These are phyloP conservation scores for Heptranchias perlo DNA, from an alignment of 2,113 vertebrate species.

Conservation along the genomic window DNA sequence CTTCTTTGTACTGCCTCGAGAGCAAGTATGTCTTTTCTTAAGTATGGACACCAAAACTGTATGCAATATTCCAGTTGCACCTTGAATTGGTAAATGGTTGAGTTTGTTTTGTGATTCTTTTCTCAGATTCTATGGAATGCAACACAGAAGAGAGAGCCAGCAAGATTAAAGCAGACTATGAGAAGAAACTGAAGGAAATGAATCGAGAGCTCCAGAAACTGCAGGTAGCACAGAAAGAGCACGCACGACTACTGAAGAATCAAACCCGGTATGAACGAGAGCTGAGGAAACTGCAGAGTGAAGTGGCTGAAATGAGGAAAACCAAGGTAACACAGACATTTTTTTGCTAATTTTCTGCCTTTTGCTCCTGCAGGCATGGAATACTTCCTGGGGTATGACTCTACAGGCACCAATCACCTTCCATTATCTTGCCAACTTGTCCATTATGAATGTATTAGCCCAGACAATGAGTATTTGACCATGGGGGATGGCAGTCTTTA, in stretches of 20 bases:
- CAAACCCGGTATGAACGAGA: constrained; percentile 87
- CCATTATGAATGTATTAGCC: neutral
- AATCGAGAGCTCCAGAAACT: constrained; percentile 90
- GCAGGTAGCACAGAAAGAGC: constrained; percentile 88
- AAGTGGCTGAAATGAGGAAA: constrained; percentile 96
- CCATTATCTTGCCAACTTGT: neutral
- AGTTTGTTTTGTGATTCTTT: neutral
- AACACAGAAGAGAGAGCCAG: constrained; percentile 93
- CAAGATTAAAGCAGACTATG: constrained; percentile 85
- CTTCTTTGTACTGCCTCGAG: no score
- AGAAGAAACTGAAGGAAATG: constrained; percentile 95
- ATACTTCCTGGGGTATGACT: no score
- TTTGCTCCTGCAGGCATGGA: neutral
- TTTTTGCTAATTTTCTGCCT: neutral
- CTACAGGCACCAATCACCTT: no score
- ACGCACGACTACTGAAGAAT: constrained; percentile 87
- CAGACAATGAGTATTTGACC: neutral
- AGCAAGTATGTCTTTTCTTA: no score
- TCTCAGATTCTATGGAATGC: constrained; percentile 83
- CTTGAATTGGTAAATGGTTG: neutral
- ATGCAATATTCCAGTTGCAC: no score
- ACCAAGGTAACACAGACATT: constrained; percentile 68
- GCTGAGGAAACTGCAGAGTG: constrained; percentile 83
- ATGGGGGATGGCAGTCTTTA: neutral
- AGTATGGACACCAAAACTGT: no score